Percentiles rank a stretch among this genome's conserved stretches.
These are phyloP conservation scores for Chloromyia formosa DNA, from an alignment of 2,888 invertebrate genomes.

Conservation along the genomic window DNA sequence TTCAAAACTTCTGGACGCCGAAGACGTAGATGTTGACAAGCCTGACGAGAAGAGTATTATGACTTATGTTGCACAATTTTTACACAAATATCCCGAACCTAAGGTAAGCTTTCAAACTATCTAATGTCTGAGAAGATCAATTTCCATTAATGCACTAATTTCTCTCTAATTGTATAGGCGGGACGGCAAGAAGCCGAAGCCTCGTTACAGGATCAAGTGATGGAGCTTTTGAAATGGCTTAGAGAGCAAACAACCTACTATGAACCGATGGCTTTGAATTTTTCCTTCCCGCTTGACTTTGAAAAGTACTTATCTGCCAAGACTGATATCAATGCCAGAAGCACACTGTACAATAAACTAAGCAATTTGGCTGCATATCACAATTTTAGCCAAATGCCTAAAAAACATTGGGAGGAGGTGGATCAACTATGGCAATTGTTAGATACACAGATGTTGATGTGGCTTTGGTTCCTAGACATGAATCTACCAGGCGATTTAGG, in stretches of 20 bases:
- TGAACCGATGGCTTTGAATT: slow-evolving; percentile 77
- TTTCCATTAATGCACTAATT: too few relatives aligned
- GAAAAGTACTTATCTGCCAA: slow-evolving; percentile 82
- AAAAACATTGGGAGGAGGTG: slow-evolving; percentile 86
- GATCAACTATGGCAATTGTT: slow-evolving; percentile 83
- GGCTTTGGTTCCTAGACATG: slow-evolving; percentile 90
- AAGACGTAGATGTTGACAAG: slow-evolving; percentile 94
- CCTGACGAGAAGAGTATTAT: slow-evolving; percentile 98
- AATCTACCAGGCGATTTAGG: slow-evolving; percentile 86
- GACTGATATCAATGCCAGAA: slow-evolving; percentile 78
- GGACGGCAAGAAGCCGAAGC: not conserved
- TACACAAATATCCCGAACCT: slow-evolving; percentile 93
- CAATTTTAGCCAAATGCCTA: slow-evolving; percentile 81
- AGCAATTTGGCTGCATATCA: slow-evolving; percentile 81
- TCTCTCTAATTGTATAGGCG: not conserved
- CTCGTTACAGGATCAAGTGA: slow-evolving; percentile 82
- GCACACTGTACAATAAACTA: slow-evolving; percentile 78
- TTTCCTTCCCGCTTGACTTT: slow-evolving; percentile 80
- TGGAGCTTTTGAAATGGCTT: slow-evolving; percentile 83
- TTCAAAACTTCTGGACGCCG: slow-evolving; percentile 89
- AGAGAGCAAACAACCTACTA: slow-evolving; percentile 79
- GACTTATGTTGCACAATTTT: slow-evolving; percentile 98
- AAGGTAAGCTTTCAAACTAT: slow-evolving; percentile 66
- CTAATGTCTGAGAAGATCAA: too few relatives aligned
- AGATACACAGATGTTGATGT: slow-evolving; percentile 79